Evolutionary conservation across 1,140 invertebrate species (phyloP).

Genomic region (Zaprionus lachaisei): DNA sequence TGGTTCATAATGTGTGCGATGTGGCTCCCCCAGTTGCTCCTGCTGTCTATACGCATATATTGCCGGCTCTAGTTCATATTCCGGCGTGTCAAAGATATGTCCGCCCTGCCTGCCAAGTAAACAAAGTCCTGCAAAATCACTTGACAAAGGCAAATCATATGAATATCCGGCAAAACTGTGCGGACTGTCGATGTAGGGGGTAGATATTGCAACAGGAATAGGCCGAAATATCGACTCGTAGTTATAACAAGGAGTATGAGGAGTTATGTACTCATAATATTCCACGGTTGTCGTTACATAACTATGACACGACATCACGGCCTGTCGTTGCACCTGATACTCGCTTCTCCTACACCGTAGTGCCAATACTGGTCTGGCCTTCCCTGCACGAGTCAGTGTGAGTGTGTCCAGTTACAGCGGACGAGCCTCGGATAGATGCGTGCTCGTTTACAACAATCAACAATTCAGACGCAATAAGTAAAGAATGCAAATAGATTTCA

Average conservation of each 20-base stretch:
- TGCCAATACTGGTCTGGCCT: neutral
- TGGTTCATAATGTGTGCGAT: neutral
- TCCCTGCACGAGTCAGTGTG: neutral
- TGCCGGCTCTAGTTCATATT: neutral
- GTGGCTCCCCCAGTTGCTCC: neutral
- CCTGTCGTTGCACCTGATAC: neutral
- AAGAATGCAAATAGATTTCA: conserved; percentile 56
- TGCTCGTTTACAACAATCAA: conserved; percentile 54
- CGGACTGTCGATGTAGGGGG: conserved; percentile 36
- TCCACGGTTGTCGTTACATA: conserved; percentile 26
- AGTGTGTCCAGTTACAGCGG: neutral
- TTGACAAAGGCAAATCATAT: conserved; percentile 49
- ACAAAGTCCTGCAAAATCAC: conserved; percentile 34
- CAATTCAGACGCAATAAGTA: conserved; percentile 55
- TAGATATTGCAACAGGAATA: neutral
- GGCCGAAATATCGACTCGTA: conserved; percentile 21
- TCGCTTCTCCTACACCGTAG: neutral
- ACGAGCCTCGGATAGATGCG: conserved; percentile 32
- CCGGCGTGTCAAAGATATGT: neutral
- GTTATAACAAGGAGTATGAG: conserved; percentile 18
- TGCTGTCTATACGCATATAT: neutral
- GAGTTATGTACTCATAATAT: conserved; percentile 51
- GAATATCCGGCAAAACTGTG: conserved; percentile 40
- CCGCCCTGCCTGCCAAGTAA: neutral
- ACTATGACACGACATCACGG: conserved; percentile 38